Base-by-base conservation (phyloP, 2,888 invertebrate species). In the Amiota mariae region DNA sequence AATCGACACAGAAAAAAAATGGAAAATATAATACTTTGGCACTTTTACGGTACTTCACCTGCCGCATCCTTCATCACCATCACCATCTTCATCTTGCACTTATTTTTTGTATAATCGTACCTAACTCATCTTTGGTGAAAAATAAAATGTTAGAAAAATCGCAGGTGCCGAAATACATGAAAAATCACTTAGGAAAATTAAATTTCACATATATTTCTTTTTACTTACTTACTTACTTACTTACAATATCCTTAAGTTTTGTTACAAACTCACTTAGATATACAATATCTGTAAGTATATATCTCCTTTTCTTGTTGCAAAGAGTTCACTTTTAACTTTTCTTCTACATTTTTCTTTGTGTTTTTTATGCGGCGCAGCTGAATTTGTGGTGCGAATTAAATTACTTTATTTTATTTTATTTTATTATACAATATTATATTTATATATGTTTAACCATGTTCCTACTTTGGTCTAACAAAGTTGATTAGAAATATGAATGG, bases 121-220 rank as follows among this genome's bases (percentile, higher is more conserved):
- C 36, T 36, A 36, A 36, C 36, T 36, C 8, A 6, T 36, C 36
- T 36, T 36, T 36, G 6, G 80, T 80, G 80, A 36, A 36, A 36
- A 36, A 36, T 4, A 36, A 36, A 36, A 36, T 36, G 36, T 36
- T 36, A 81, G 82, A 84, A 83, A 86, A 84, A 84, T 83, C 85
- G 80, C 83, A 84, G 83, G 83, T 84, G 83, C 85, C 86, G 86
- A 84, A 86, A 86, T 86, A 86, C 83, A 84, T 84, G 83, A 84
- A 83, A 84, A 84, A 84, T 84, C 83, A 84, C 83, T 84, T 85
- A 84, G 80, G 82, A 83, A 84, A 84, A 84, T 84, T 84, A 84
- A 84, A 84, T 84, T 84, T 86, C 83, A 85, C 84, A 84, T 57
- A 10, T 59, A n/a, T 36, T 36, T 2, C 36, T 36, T 36, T 36